Conservation (phyloP, 1,140 invertebrate species). For the Trachymyrmex septentrionalis region DNA sequence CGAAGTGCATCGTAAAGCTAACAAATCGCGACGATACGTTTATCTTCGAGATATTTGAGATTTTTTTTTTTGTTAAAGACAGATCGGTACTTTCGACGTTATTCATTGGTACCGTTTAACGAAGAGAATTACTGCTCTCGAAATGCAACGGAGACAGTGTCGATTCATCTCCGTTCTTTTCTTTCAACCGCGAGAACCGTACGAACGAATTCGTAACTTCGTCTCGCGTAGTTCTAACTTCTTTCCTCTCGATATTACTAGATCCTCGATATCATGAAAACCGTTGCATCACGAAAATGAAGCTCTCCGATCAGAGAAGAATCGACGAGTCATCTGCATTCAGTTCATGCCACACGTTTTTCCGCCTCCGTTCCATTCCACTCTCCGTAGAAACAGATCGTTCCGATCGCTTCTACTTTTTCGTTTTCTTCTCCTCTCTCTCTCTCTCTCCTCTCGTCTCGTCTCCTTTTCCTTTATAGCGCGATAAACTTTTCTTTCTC, state of each 20-base stretch:
- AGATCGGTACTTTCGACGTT: background rate
- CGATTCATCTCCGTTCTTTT: constrained; percentile 11
- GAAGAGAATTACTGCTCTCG: background rate
- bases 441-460: background rate
- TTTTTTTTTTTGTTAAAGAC: background rate
- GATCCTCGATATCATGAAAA: constrained; percentile 8
- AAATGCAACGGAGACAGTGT: background rate
- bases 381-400: constrained; percentile 32
- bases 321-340: constrained; percentile 55
- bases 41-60: background rate
- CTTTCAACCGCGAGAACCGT: background rate
- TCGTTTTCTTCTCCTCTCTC: background rate
- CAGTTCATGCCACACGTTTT: constrained; percentile 21
- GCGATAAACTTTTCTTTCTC: constrained; percentile 45
- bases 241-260: background rate
- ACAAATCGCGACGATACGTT: constrained; percentile 26
- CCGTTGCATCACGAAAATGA: constrained; percentile 16
- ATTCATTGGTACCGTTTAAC: background rate
- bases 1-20: constrained; percentile 26
- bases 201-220: constrained; percentile 3
- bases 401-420: constrained; percentile 39
- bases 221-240: background rate
- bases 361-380: constrained; percentile 12
- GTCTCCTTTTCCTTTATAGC: background rate
- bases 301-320: constrained; percentile 22